Percentiles rank a stretch among this genome's conserved stretches.
phyloP scores from a whole-genome alignment of 2,113 vertebrate genomes.

The Dromaius novaehollandiae region DNA sequence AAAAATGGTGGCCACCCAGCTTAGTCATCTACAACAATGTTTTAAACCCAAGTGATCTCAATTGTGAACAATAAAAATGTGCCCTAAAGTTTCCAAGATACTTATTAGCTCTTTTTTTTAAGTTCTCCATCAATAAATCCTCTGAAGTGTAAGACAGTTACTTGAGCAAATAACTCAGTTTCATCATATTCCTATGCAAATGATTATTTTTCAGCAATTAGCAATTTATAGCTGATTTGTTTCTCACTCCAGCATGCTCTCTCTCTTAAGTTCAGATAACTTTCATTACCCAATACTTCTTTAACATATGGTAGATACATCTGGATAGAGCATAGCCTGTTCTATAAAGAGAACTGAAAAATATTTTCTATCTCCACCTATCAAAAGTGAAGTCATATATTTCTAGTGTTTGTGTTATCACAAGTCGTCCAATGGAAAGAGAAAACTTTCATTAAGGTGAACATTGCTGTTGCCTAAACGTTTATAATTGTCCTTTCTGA shows the following conservation, averaged over 20 bases:
- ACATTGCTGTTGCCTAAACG: neutral
- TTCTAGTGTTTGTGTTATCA: neutral
- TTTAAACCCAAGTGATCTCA: conserved; percentile 18
- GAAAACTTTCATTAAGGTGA: neutral
- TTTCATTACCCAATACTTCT: neutral
- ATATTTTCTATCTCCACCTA: neutral
- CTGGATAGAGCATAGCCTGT: neutral
- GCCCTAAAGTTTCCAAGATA: conserved; percentile 5
- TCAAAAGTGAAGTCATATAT: neutral
- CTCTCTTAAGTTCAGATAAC: neutral
- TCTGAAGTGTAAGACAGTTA: conserved; percentile 4
- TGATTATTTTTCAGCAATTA: conserved; percentile 23
- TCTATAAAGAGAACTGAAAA: neutral
- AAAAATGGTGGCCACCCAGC: neutral
- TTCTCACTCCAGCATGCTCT: neutral
- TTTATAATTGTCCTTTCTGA: neutral
- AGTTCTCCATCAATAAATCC: conserved; percentile 45
- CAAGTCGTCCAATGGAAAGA: neutral
- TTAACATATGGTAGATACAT: neutral
- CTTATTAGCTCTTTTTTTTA: conserved; percentile 23
- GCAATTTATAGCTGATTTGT: neutral
- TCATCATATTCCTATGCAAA: neutral
- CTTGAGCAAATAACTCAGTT: conserved; percentile 23
- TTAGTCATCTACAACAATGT: neutral
- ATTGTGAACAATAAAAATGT: neutral